Evolutionary conservation across 2,113 vertebrate species (phyloP), one percentile per base, ranked within the genome.

Genomic region (Cyphomyrus plagiostoma): DNA sequence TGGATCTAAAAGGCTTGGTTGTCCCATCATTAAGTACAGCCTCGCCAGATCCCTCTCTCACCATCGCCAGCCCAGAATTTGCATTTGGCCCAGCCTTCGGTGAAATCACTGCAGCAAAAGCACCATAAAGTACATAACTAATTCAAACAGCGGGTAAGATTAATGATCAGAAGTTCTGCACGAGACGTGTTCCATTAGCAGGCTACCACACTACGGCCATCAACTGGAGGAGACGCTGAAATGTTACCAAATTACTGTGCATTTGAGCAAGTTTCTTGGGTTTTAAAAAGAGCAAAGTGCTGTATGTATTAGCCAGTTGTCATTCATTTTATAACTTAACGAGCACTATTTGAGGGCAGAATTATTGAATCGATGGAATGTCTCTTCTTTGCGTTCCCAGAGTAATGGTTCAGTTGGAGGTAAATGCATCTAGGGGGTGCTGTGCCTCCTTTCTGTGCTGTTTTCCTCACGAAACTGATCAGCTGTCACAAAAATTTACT

Each of bases 391-490:
- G n/a, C n/a, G 3, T 77, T 77, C 4, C 11, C 13, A 83, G 21
- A 83, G 21, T 30, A 4, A 30, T 45, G 26, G 84, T 56, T 70
- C 46, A 50, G 52, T 66, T 6, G 10, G 53, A 42, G 21, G 30
- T 58, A 46, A 30, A 74, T 46, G n/a, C 49, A 35, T 15, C 11
- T 35, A 23, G n/a, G 26, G 82, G 52, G 35, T 1, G 13, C 21
- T 52, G 9, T 87, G 4, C 49, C 19, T 85, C 35, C 10, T 74
- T 19, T 87, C 85, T 53, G 42, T 77, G 45, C 42, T n/a, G 52
- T 30, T 91, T 90, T 88, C 48, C 88, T 80, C 39, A 80, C 35
- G 35, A 91, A 88, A 52, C 70, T 85, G 89, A 91, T 91, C 70
- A 74, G 56, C 46, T 56, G 87, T 82, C 89, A 74, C 50, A 87